Conservation (phyloP, 2,113 vertebrate species). For the Ictidomys tridecemlineatus region DNA sequence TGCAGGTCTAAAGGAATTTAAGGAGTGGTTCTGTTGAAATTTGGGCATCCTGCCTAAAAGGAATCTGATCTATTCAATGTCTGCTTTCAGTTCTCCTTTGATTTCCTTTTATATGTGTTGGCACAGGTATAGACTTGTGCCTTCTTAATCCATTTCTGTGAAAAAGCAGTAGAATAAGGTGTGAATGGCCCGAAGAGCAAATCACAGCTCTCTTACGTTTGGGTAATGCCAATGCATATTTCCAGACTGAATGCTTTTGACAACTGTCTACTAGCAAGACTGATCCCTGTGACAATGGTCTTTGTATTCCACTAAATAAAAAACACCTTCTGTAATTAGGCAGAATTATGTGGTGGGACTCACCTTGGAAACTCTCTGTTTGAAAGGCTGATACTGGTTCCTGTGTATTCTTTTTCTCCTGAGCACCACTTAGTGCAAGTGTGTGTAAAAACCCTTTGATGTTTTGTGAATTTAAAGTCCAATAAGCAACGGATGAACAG, state of each 20-base stretch:
- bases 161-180: slow-evolving; percentile 63
- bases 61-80: slow-evolving; percentile 70
- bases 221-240: slow-evolving; percentile 18
- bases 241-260: slow-evolving; percentile 59
- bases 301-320: slow-evolving; percentile 60
- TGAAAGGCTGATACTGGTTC: background rate
- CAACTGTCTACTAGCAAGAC: background rate
- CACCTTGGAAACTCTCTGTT: background rate
- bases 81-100: slow-evolving; percentile 72
- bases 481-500: background rate
- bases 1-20: slow-evolving; percentile 51
- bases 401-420: background rate
- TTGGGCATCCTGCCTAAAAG: slow-evolving; percentile 61
- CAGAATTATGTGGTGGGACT: background rate
- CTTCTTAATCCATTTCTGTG: slow-evolving; percentile 74
- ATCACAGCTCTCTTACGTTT: background rate
- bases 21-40: slow-evolving; percentile 62
- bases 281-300: background rate
- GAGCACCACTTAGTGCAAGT: background rate
- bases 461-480: slow-evolving; percentile 38
- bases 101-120: slow-evolving; percentile 67
- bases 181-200: slow-evolving; percentile 59
- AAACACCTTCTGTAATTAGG: slow-evolving; percentile 43
- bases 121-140: slow-evolving; percentile 48
- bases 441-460: slow-evolving; percentile 11